Conservation (phyloP, 2,113 vertebrate species). For the Menura novaehollandiae region DNA sequence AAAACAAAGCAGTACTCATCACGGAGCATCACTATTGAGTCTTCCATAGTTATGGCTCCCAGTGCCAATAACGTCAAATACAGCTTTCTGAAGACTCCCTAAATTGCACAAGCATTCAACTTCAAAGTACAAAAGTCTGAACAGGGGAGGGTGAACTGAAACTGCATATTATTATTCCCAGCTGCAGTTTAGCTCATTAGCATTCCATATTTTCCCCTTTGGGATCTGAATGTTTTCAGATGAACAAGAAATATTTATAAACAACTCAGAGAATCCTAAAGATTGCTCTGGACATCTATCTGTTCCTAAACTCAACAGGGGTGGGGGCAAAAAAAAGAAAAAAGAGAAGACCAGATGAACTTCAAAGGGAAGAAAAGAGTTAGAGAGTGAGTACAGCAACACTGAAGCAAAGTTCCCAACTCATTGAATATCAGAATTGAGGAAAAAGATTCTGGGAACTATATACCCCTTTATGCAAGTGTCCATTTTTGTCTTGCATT, state of each 20-base stretch:
- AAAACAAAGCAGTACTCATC: not conserved
- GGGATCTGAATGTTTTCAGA: not conserved
- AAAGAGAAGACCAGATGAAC: not conserved
- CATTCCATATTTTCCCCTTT: not conserved
- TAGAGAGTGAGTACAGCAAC: not conserved
- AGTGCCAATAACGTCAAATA: not conserved
- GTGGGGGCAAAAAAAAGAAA: not conserved
- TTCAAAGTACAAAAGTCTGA: not conserved
- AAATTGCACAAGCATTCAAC: not conserved
- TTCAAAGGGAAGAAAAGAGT: not conserved
- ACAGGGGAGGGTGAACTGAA: not conserved
- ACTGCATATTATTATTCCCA: not conserved
- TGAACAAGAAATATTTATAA: not conserved
- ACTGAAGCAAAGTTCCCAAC: not conserved
- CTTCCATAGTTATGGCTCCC: not conserved
- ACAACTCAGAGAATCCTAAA: not conserved
- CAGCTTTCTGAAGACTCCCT: not conserved
- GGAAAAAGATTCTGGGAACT: not conserved
- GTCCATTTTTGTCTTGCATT: not conserved
- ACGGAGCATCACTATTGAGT: not conserved
- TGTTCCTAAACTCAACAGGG: not conserved
- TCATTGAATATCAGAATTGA: not conserved
- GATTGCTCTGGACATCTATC: not conserved
- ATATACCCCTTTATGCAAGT: not conserved
- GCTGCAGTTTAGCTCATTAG: not conserved